Base-by-base conservation (phyloP, 1,140 invertebrate genomes). In the Hetaerina americana region DNA sequence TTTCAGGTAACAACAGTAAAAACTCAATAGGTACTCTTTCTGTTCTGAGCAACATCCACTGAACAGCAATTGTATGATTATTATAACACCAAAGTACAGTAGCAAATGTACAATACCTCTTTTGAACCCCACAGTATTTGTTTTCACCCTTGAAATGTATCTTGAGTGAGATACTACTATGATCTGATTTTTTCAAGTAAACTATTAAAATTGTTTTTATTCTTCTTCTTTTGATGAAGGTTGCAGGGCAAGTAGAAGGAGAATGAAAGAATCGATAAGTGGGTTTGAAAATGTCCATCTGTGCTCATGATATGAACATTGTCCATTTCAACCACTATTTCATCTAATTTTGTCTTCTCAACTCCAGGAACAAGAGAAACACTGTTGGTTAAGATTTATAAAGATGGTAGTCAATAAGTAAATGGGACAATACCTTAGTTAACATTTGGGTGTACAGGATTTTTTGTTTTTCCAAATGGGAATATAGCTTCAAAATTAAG, bases 21-120 rank as follows among this genome's bases (percentile, higher is more conserved):
- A 73, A 73, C 72, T 73, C 66, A 73, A 73, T 68, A 70, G 24
- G 12, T 71, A 69, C 66, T 69, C 67, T 69, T 66, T 71, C 71
- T 74, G 73, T 72, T 74, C 73, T 73, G 73, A 74, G 70, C 69
- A 74, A 74, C 71, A 74, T 72, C 49, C 73, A 74, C 73, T 74
- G 73, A 74, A 74, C 73, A 74, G 73, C 71, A 72, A 73, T 68
- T 74, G 69, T 72, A 70, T 71, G 71, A 71, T 71, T 28, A 66
- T 71, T 25, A 71, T 67, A 74, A 74, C 73, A 74, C 68, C 73
- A 71, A 74, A 74, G 40, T 74, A 74, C 73, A 73, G 72, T 73
- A 72, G 73, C 73, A 72, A 72, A 74, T 74, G 68, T 74, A 74
- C 73, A 74, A 70, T 73, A 31, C 26, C 70, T 72, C 31, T 31